Conservation (phyloP, 2,888 invertebrate genomes). For the Drosophila borealis region DNA sequence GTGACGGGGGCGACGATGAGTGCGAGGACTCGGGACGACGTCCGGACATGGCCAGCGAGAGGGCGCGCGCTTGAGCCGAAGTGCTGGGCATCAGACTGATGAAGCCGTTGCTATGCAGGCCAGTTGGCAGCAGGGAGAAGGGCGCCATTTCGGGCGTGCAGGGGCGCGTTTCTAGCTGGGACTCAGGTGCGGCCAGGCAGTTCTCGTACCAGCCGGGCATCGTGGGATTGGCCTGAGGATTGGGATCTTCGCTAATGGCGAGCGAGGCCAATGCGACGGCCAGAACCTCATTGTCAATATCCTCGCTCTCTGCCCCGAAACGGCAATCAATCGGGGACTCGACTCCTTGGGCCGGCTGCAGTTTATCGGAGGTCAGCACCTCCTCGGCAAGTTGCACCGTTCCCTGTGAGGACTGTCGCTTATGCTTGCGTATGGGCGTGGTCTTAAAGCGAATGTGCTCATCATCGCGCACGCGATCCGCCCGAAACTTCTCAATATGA, state of each 20-base stretch:
- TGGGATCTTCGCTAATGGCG: neutral
- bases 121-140: rapidly evolving
- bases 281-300: neutral
- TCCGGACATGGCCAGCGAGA: neutral
- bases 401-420: neutral
- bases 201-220: neutral
- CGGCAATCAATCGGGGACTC: too few relatives aligned
- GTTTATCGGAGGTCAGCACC: neutral
- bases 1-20: neutral
- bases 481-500: constrained; percentile 43
- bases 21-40: neutral
- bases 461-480: constrained; percentile 23
- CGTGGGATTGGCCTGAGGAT: too few relatives aligned
- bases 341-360: neutral
- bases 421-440: too few relatives aligned
- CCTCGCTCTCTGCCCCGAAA: neutral
- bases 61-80: constrained; percentile 30
- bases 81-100: constrained; percentile 34
- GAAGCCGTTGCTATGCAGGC: neutral
- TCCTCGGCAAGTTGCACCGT: neutral
- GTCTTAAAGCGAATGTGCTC: rapidly evolving
- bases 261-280: neutral
- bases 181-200: too few relatives aligned
- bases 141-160: neutral
- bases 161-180: constrained; percentile 1